Percentiles rank a stretch among this genome's conserved stretches.
These are phyloP conservation scores for Brachionus sp. DNA, from an alignment of 1,140 invertebrate genomes.

Conservation along the genomic window DNA sequence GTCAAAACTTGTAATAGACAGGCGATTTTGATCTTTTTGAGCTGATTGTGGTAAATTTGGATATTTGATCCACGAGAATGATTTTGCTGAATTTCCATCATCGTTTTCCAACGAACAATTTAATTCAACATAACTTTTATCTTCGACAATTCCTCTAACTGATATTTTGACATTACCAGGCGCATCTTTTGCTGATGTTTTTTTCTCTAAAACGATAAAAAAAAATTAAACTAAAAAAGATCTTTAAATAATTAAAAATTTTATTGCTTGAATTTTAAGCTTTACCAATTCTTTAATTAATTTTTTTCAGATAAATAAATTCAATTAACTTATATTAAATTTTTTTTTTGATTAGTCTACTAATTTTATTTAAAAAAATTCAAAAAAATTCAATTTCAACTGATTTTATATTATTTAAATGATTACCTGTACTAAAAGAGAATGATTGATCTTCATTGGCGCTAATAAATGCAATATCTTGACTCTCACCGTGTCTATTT, in stretches of 20 bases:
- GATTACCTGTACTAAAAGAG: conserved; percentile 18
- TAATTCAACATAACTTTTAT: conserved; percentile 1
- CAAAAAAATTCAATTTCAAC: too few relatives aligned
- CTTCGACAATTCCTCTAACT: not conserved
- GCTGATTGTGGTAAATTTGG: conserved; percentile 21
- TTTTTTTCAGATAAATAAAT: too few relatives aligned
- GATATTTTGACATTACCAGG: not conserved
- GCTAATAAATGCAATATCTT: not conserved
- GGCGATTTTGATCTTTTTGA: conserved; percentile 28
- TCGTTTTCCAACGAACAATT: conserved; percentile 14
- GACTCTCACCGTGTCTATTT: conserved; percentile 19
- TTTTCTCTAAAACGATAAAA: not conserved
- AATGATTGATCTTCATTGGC: conserved; percentile 2
- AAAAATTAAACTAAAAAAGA: too few relatives aligned
- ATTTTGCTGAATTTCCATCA: conserved; percentile 9
- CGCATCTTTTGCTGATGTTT: not conserved
- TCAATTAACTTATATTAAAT: too few relatives aligned
- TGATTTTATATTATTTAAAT: too few relatives aligned
- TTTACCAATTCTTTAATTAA: too few relatives aligned
- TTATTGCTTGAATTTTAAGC: too few relatives aligned
- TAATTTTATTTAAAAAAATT: too few relatives aligned
- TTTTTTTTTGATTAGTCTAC: not conserved
- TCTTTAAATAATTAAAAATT: too few relatives aligned
- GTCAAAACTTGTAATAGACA: conserved; percentile 17
- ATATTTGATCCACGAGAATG: conserved; percentile 1